Conservation (phyloP, 2,888 invertebrate species). For the Colostygia pectinataria region DNA sequence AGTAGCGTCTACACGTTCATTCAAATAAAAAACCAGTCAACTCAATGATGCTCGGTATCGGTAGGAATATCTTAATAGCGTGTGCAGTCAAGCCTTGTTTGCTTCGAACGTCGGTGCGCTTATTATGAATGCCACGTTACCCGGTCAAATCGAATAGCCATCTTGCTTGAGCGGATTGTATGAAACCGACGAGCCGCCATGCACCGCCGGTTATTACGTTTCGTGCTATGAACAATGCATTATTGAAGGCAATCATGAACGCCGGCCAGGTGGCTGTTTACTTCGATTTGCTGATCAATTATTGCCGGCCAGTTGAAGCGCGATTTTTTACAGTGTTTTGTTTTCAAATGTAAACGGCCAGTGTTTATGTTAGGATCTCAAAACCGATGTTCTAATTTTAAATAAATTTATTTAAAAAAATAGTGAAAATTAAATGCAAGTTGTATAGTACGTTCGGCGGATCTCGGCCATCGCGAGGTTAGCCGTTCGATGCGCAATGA, state of each 20-base stretch:
- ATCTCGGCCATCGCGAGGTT: no score
- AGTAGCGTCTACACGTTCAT: not conserved
- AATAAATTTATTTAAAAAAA: no score
- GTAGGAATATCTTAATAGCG: constrained; percentile 67
- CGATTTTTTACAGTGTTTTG: constrained; percentile 30
- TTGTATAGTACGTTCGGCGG: no score
- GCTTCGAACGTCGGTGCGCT: constrained; percentile 52
- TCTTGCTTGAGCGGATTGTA: constrained; percentile 22
- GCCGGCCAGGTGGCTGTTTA: constrained; percentile 65
- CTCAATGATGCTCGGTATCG: constrained; percentile 54
- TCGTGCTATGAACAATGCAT: constrained; percentile 67
- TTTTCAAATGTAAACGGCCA: constrained; percentile 11
- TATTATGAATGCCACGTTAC: constrained; percentile 51
- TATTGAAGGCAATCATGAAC: constrained; percentile 71
- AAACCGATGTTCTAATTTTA: constrained; percentile 7
- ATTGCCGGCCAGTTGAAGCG: constrained; percentile 49
- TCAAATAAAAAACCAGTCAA: constrained; percentile 51
- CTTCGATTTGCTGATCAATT: constrained; percentile 72
- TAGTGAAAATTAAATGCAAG: no score
- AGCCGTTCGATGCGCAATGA: no score
- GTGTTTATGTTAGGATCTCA: not conserved
- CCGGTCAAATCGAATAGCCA: constrained; percentile 41
- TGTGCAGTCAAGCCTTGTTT: constrained; percentile 68
- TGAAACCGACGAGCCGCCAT: constrained; percentile 30
- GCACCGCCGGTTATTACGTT: constrained; percentile 50